A percentile compares a stretch with the other conserved stretches of the same genome.
Conservation (phyloP, 2,113 vertebrate species). For the Microcebus tavaratra region DNA sequence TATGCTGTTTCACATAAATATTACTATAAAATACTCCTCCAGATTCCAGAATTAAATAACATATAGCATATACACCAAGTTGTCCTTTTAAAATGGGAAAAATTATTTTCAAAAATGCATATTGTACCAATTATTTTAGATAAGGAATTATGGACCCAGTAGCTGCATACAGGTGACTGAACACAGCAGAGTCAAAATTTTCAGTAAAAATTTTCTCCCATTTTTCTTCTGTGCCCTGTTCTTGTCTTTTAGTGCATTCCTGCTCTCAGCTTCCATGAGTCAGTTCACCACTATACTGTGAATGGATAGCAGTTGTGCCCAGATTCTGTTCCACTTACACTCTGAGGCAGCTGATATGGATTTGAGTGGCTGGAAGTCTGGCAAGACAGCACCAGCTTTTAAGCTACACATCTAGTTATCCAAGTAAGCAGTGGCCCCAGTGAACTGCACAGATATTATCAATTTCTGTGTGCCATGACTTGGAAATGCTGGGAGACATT, state of each 20-base stretch:
- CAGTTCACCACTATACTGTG: background rate
- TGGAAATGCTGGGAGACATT: background rate
- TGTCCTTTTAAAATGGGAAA: background rate
- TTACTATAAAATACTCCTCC: background rate
- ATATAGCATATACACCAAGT: background rate
- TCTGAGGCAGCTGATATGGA: background rate
- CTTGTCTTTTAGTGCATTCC: background rate
- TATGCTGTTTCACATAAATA: background rate
- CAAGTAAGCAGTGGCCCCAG: background rate
- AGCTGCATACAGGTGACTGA: background rate
- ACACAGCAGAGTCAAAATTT: background rate
- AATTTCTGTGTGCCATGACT: background rate
- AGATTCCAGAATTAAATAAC: background rate
- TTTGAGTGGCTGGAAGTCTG: background rate
- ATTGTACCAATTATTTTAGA: background rate
- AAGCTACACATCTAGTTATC: background rate
- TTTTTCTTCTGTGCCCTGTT: background rate
- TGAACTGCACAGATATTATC: background rate
- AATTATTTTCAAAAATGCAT: background rate
- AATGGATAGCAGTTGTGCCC: background rate
- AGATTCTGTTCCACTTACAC: background rate
- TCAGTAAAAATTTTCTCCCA: background rate
- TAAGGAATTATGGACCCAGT: background rate
- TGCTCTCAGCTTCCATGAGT: background rate
- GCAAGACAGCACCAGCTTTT: background rate